Evolutionary conservation across 2,113 vertebrate genomes (phyloP), one percentile per base, ranked within the genome.

Genomic region (Phylloscopus trochilus): DNA sequence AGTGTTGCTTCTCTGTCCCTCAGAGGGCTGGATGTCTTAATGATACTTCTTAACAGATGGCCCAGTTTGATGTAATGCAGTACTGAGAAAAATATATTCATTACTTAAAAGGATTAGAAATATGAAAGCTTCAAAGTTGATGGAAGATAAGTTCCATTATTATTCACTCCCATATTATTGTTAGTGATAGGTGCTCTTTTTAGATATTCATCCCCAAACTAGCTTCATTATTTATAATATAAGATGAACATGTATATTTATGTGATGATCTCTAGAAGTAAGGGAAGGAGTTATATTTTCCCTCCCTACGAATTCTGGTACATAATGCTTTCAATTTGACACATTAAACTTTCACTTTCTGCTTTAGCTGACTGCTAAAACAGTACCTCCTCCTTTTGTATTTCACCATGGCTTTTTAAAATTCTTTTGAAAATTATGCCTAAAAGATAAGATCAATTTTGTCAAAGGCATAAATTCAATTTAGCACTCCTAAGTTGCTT

Each of bases 11-110:
- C 83, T 92, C 46, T 77, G 85, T 87, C 69, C 74, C 94, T 94
- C 27, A 58, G 93, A 90, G 94, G 51, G 43, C 62, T 89, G 0
- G 0, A 10, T 93, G 64, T 93, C 90, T 92, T 96, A 79, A 89
- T 89, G 92, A 83, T 67, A 13, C 68, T 83, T 93, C 87, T 77
- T 87, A 96, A 86, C 95, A 96, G 95, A 93, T 96, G 96, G 88
- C 66, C 76, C 60, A 56, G 56, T 87, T 96, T 96, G 92, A 95
- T 93, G 68, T 75, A 72, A 20, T 43, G 44, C 62, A 41, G 77
- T 35, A 22, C 56, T 41, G 91, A 33, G 74, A 83, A 80, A 93
- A 66, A 52, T 18, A 43, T 13, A 60, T 70, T 86, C n/a, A 2
- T 86, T 83, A 72, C 88, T 94, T 90, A 35, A 77, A 95, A 94